Evolutionary conservation across 2,113 vertebrate species (phyloP), one percentile per base, ranked within the genome.

Genomic region (Numenius arquata): DNA sequence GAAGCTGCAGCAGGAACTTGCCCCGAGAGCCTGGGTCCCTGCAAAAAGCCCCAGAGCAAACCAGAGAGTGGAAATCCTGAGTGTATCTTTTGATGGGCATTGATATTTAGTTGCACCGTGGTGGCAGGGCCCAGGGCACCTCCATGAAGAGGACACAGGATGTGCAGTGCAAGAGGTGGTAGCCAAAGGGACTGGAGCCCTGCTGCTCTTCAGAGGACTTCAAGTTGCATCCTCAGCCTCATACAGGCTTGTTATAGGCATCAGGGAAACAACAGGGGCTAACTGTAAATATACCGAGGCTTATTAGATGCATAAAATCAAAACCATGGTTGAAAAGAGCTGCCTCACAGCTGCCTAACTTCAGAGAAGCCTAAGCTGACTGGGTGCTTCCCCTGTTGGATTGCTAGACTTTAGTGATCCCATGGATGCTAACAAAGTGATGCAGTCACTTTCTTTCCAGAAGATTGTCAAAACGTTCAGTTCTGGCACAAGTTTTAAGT

Each of bases 71-170:
- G 36, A 27, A 56, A 41, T 5, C 22, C 22, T 16, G 7, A 32
- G 2, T 15, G 4, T 30, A 30, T 29, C 41, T 43, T 75, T 63
- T 29, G 21, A 23, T 5, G 7, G 38, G 17, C 55, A 6, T n/a
- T 45, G 23, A 9, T 27, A 48, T 50, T 55, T 23, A 63, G 32
- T 8, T 58, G 41, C 0, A 1, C 26, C 1, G 1, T 13, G 27
- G 30, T 20, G 26, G 26, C 36, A 55, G 26, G 14, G 15, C n/a
- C 14, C 25, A 36, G 21, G 41, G 16, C 72, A 56, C 26, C 26
- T 55, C 19, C 29, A 65, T 15, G 12, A 67, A 76, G 23, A 50
- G 6, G 50, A 27, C 29, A 56, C 5, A 43, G 55, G 20, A 65
- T 26, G 9, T 14, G 7, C 53, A 50, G 7, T 5, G 7, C 11